A percentile compares a stretch with the other conserved stretches of the same genome.
These are phyloP conservation scores for Anthoscopus minutus DNA, from an alignment of 2,113 vertebrate genomes.

Conservation along the genomic window DNA sequence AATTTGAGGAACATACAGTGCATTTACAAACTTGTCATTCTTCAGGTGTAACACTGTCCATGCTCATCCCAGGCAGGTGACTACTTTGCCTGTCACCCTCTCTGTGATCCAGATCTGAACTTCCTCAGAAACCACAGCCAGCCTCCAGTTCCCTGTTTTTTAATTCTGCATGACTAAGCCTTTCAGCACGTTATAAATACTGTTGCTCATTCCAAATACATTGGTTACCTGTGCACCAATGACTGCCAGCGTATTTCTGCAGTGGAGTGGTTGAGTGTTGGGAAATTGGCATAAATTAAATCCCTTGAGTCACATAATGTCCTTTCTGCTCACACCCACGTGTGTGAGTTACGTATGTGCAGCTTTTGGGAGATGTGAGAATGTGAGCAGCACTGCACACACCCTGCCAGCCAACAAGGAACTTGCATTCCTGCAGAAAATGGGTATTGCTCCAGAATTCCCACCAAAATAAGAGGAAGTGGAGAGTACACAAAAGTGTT, in stretches of 20 bases:
- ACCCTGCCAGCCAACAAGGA: neutral
- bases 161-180: neutral
- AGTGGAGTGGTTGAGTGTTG: neutral
- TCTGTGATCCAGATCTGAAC: neutral
- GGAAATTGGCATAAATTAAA: neutral
- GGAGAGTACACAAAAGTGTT: neutral
- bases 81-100: neutral
- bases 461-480: neutral
- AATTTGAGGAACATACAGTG: neutral
- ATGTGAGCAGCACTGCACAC: neutral
- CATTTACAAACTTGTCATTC: neutral
- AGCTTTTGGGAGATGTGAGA: neutral
- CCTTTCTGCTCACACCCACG: slow-evolving; percentile 17
- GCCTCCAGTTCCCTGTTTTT: neutral
- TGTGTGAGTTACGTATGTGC: neutral
- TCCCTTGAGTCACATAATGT: slow-evolving; percentile 6
- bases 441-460: neutral
- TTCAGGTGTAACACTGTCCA: neutral
- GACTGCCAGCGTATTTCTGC: neutral
- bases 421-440: neutral
- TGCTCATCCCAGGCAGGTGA: neutral
- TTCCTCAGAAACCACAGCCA: neutral
- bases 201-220: neutral
- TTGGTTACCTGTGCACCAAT: neutral
- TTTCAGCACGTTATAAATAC: neutral